Evolutionary conservation across 1,140 invertebrate species (phyloP).

Genomic region (Radopholus similis): DNA sequence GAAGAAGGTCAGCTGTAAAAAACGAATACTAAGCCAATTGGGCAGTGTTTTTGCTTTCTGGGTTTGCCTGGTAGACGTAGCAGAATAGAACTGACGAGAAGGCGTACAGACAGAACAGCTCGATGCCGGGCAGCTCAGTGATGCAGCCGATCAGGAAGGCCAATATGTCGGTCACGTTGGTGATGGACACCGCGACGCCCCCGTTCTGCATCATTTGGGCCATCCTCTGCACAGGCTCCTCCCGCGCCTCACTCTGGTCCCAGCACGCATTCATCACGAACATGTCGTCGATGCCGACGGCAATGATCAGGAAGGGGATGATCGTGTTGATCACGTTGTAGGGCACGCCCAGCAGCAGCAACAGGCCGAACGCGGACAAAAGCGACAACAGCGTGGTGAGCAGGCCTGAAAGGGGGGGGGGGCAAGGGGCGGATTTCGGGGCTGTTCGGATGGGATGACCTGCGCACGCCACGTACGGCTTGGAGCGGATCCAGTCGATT

Average conservation of each 20-base stretch:
- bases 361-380: conserved; percentile 55
- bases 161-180: conserved; percentile 64
- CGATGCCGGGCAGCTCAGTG: conserved; percentile 62
- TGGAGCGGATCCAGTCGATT: conserved; percentile 56
- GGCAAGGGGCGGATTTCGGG: neutral
- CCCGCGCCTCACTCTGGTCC: conserved; percentile 45
- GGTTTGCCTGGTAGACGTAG: conserved; percentile 61
- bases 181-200: conserved; percentile 64
- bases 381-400: conserved; percentile 55
- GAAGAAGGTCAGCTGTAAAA: conserved; percentile 61
- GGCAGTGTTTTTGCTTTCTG: neutral
- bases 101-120: conserved; percentile 62
- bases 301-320: conserved; percentile 60
- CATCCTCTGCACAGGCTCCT: conserved; percentile 48
- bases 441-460: conserved; percentile 21
- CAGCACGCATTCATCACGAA: conserved; percentile 64
- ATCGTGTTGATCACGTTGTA: conserved; percentile 61
- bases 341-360: conserved; percentile 52
- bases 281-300: conserved; percentile 66
- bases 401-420: conserved; percentile 40
- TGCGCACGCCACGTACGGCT: conserved; percentile 54
- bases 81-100: conserved; percentile 62
- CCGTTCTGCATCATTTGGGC: conserved; percentile 60
- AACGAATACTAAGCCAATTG: neutral
- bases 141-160: conserved; percentile 64